Conservation (phyloP, 1,140 invertebrate species). For the Cydia fagiglandana region DNA sequence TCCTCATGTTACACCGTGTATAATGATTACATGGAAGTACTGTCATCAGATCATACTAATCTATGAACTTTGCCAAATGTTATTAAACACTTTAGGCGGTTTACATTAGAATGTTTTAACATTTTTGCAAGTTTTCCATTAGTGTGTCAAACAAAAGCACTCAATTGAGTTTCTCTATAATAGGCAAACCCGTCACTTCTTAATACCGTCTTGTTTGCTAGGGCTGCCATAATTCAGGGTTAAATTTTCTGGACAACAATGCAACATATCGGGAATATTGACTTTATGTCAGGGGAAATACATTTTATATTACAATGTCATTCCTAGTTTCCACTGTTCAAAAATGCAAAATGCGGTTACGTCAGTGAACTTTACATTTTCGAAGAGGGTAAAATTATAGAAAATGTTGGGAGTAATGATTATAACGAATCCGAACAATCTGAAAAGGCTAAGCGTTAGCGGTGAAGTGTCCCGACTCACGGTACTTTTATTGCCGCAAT, state of each 20-base stretch:
- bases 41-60: background rate
- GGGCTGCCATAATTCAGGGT: background rate
- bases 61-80: background rate
- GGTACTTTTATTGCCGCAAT: constrained; percentile 3
- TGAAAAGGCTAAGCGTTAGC: background rate
- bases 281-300: no score
- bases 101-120: background rate
- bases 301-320: no score
- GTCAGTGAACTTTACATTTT: no score
- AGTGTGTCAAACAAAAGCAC: background rate
- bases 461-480: background rate
- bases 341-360: no score
- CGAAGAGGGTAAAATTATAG: no score
- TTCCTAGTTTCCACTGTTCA: no score
- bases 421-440: background rate
- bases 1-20: no score
- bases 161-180: background rate
- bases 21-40: background rate
- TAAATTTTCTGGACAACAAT: background rate
- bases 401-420: no score
- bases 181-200: background rate
- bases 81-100: background rate
- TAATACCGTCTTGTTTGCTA: background rate
- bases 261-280: background rate
- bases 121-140: background rate